Percentiles rank a stretch among this genome's conserved stretches.
Evolutionary conservation across 2,113 vertebrate species (phyloP).

Genomic region (Scatophagus argus): DNA sequence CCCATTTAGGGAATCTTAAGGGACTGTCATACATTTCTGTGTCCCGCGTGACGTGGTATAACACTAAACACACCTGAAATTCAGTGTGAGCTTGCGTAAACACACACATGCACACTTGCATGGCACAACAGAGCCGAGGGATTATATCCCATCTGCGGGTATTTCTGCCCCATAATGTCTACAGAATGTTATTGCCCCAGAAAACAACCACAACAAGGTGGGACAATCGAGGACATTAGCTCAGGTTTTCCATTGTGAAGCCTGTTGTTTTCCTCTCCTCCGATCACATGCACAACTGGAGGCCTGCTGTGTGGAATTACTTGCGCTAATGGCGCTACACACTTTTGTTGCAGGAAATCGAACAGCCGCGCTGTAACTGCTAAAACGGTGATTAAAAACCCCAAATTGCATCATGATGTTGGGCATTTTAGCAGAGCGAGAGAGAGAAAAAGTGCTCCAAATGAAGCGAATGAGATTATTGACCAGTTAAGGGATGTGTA

Average conservation of each 20-base stretch:
- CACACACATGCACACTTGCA: not conserved
- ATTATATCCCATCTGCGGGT: constrained; percentile 54
- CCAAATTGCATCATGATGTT: constrained; percentile 87
- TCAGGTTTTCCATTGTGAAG: constrained; percentile 78
- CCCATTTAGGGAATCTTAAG: constrained; percentile 60
- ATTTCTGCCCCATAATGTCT: constrained; percentile 47
- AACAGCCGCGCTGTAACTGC: constrained; percentile 84
- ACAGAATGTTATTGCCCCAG: constrained; percentile 59
- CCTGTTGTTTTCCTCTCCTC: constrained; percentile 68
- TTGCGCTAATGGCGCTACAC: constrained; percentile 83
- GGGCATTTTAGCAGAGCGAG: constrained; percentile 64
- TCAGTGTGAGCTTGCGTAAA: not conserved
- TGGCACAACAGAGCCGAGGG: constrained; percentile 18
- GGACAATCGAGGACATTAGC: constrained; percentile 69
- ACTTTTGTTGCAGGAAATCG: constrained; percentile 87
- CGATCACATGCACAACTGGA: constrained; percentile 83
- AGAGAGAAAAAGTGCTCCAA: constrained; percentile 52
- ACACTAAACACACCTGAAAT: constrained; percentile 65
- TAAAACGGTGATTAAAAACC: constrained; percentile 85
- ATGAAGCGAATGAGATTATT: constrained; percentile 70
- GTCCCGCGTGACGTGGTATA: constrained; percentile 17
- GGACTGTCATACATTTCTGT: constrained; percentile 38
- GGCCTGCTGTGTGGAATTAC: constrained; percentile 85
- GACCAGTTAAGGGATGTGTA: constrained; percentile 70
- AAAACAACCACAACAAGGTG: constrained; percentile 74